These are phyloP conservation scores for Oegoconia quadripuncta DNA, from an alignment of 2,888 invertebrate species.

Conservation along the genomic window DNA sequence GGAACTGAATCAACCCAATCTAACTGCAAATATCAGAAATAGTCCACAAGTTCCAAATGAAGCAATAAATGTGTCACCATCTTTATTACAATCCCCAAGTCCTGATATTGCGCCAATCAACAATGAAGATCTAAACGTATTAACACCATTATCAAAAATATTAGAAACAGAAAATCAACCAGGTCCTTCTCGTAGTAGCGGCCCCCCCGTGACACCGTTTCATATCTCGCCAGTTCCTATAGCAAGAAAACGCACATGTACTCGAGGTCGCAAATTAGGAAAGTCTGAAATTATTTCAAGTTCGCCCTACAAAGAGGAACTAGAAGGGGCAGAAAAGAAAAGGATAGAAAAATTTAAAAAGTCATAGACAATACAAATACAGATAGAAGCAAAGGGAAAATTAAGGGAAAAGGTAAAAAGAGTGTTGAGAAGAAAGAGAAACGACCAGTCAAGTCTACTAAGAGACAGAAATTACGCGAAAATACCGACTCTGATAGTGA, in stretches of 20 bases:
- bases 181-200: background rate
- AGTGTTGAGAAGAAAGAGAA: background rate
- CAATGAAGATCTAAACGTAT: background rate
- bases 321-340: conserved; percentile 1
- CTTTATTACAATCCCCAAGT: too few species aligned
- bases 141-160: too few species aligned
- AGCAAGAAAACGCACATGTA: background rate
- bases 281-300: conserved; percentile 1
- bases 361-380: background rate
- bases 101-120: background rate
- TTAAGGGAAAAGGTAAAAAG: background rate
- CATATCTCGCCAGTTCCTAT: background rate
- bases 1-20: too few species aligned
- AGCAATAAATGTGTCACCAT: too few species aligned
- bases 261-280: background rate
- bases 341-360: background rate
- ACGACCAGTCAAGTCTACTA: too few species aligned
- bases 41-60: too few species aligned
- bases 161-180: background rate
- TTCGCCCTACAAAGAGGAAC: conserved; percentile 2
- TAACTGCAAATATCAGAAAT: too few species aligned
- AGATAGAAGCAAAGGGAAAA: background rate
- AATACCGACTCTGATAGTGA: too few species aligned
- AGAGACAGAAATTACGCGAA: background rate
- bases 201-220: background rate